Conservation (phyloP, 2,888 invertebrate species). For the Cerastis rubricosa region DNA sequence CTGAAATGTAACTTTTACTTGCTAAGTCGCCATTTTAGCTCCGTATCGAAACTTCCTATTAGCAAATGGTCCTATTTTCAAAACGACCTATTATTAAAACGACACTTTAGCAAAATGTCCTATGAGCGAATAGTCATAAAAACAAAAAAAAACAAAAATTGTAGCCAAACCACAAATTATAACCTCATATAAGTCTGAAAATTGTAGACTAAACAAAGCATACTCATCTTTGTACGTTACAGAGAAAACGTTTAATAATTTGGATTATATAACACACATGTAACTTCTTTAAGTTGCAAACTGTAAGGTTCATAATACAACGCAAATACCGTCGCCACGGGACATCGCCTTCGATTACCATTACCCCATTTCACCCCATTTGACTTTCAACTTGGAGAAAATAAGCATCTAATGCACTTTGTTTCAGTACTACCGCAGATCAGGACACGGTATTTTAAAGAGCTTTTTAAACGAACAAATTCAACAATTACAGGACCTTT, state of each 20-base stretch:
- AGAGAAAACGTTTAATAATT: neutral
- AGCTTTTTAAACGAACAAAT: constrained; percentile 42
- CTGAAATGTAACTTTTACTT: neutral
- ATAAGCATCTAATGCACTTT: constrained; percentile 59
- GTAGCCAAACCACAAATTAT: too few relatives aligned
- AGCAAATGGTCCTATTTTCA: too few relatives aligned
- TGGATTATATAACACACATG: neutral
- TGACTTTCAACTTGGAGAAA: constrained; percentile 49
- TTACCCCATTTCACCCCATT: constrained; percentile 48
- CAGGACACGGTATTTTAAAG: constrained; percentile 16
- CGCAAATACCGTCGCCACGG: neutral
- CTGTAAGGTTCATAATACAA: constrained; percentile 38
- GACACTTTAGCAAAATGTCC: too few relatives aligned
- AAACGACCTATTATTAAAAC: too few relatives aligned
- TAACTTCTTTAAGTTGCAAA: neutral
- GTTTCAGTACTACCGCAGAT: constrained; percentile 33
- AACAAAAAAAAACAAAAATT: too few relatives aligned
- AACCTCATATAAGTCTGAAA: too few relatives aligned
- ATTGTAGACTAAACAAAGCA: neutral
- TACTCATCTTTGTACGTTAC: neutral
- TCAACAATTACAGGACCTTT: neutral
- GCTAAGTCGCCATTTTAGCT: too few relatives aligned
- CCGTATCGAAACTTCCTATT: too few relatives aligned
- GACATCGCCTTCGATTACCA: constrained; percentile 42
- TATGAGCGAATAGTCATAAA: too few relatives aligned